Percentiles rank a stretch among this genome's conserved stretches.
These are phyloP conservation scores for Thecophora atra DNA, from an alignment of 2,888 invertebrate genomes.

Conservation along the genomic window DNA sequence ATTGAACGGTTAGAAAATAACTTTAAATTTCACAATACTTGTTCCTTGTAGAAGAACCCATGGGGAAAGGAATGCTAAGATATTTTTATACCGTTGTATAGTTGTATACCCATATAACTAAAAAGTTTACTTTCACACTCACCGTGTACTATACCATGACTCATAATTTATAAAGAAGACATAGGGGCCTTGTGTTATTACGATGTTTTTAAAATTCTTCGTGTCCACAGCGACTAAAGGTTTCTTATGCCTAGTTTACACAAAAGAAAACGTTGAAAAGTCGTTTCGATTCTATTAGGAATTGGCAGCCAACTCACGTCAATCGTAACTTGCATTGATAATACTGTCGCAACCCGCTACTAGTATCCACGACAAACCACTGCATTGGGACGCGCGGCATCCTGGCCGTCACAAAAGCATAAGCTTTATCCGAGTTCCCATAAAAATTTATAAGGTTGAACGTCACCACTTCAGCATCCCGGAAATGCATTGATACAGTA, in stretches of 20 bases:
- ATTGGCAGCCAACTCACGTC: slow-evolving; percentile 47
- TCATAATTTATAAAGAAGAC: slow-evolving; percentile 57
- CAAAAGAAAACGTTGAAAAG: not conserved
- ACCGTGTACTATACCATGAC: slow-evolving; percentile 53
- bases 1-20: too few species aligned
- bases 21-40: too few species aligned
- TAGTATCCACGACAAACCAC: slow-evolving; percentile 56
- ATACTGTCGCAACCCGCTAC: slow-evolving; percentile 40
- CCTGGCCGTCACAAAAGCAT: slow-evolving; percentile 55
- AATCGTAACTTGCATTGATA: slow-evolving; percentile 46
- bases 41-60: too few species aligned
- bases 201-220: slow-evolving; percentile 54
- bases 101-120: too few species aligned
- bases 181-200: slow-evolving; percentile 49
- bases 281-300: not conserved
- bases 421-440: slow-evolving; percentile 49
- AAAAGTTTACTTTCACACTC: slow-evolving; percentile 19
- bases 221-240: slow-evolving; percentile 54
- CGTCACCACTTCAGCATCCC: slow-evolving; percentile 43
- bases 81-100: too few species aligned
- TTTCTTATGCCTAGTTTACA: slow-evolving; percentile 44
- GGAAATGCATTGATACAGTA: slow-evolving; percentile 43
- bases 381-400: slow-evolving; percentile 16
- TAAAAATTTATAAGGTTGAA: slow-evolving; percentile 56
- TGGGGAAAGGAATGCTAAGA: too few species aligned